These are phyloP conservation scores for Hyposoter dolosus DNA, from an alignment of 2,888 invertebrate genomes.

Conservation along the genomic window DNA sequence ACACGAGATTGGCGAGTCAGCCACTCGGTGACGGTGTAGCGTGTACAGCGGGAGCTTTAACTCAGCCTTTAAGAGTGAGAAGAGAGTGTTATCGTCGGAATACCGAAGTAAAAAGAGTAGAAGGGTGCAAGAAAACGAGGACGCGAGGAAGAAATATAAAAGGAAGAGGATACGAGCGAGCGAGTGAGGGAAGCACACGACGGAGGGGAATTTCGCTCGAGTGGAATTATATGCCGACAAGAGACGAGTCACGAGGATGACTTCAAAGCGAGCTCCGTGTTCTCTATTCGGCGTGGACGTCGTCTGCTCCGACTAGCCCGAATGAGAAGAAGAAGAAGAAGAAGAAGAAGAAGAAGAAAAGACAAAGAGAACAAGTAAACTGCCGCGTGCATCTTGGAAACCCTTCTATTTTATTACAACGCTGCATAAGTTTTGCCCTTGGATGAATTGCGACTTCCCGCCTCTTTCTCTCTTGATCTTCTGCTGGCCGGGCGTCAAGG, in stretches of 20 bases:
- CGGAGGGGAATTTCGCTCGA: constrained; percentile 57
- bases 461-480: constrained; percentile 20
- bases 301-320: constrained; percentile 40
- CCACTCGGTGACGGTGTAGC: constrained; percentile 53
- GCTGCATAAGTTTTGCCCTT: constrained; percentile 50
- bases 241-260: constrained; percentile 68
- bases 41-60: constrained; percentile 49
- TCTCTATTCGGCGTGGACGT: constrained; percentile 47
- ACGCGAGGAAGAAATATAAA: background rate
- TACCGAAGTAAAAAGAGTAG: constrained; percentile 36
- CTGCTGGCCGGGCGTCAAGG: constrained; percentile 25
- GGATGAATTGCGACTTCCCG: constrained; percentile 59
- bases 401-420: constrained; percentile 75
- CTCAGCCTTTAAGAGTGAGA: constrained; percentile 62
- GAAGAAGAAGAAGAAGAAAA: constrained; percentile 15
- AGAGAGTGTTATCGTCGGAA: background rate
- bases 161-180: constrained; percentile 59
- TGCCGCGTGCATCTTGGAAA: constrained; percentile 23
- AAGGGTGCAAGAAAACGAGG: background rate
- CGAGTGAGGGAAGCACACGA: constrained; percentile 47
- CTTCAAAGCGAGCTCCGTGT: constrained; percentile 73
- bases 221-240: constrained; percentile 75
- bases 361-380: background rate
- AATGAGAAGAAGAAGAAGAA: constrained; percentile 29
- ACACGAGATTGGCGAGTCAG: constrained; percentile 67